These are phyloP conservation scores for Drosophila barbarae DNA, from an alignment of 2,888 invertebrate genomes.

Conservation along the genomic window DNA sequence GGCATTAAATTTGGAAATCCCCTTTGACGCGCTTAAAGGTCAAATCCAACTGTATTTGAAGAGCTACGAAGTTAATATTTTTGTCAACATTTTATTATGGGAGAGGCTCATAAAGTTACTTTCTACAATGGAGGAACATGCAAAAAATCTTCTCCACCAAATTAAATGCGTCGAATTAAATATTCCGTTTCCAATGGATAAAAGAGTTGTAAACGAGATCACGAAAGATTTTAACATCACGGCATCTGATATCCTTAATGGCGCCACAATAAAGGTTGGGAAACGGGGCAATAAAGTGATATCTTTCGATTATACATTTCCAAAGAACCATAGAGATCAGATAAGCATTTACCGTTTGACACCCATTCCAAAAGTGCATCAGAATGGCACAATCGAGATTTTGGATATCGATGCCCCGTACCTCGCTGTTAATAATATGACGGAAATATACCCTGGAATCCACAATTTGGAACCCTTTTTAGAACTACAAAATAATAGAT, in stretches of 20 bases:
- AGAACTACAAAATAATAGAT: neutral
- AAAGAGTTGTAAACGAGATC: neutral
- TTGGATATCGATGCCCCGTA: neutral
- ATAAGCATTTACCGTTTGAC: neutral
- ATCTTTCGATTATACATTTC: neutral
- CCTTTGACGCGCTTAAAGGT: no score
- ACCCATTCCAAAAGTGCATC: slow-evolving; percentile 6
- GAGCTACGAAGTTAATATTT: neutral
- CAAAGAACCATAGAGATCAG: neutral
- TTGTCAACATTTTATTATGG: neutral
- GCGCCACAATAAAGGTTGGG: neutral
- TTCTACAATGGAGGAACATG: rapidly evolving
- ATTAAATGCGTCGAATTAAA: neutral
- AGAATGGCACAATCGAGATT: neutral
- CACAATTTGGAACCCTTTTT: neutral
- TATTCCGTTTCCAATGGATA: neutral
- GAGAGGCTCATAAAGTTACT: neutral
- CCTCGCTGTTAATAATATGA: neutral
- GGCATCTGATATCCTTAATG: no score
- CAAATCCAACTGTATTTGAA: neutral
- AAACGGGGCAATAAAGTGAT: neutral
- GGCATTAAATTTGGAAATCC: no score
- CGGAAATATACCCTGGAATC: neutral
- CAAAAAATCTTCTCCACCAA: neutral
- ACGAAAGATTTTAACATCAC: no score